phyloP scores from a whole-genome alignment of 2,797 vertebrate genomes.

The Pempheris klunzingeri region DNA sequence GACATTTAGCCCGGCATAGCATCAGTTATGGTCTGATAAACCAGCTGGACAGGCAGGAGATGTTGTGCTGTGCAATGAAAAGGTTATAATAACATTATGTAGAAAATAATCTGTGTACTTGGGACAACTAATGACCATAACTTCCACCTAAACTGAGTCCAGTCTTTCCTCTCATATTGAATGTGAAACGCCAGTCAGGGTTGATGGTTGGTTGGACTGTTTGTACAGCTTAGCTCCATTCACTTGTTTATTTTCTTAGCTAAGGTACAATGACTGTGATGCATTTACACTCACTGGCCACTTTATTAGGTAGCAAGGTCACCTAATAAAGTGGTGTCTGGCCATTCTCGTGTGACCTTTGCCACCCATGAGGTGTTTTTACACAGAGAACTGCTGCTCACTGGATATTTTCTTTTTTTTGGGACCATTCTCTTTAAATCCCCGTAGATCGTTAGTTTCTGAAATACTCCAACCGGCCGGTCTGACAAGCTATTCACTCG shows the following conservation, averaged over 20 bases:
- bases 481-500: too few species aligned
- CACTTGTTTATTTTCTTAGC: background rate
- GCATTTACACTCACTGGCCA: too few species aligned
- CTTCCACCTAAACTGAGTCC: background rate
- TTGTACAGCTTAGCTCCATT: background rate
- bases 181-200: background rate
- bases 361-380: too few species aligned
- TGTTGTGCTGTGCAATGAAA: background rate
- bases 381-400: too few species aligned
- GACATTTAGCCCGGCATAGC: fast-evolving
- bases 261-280: background rate
- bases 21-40: background rate
- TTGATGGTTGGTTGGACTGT: background rate
- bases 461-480: too few species aligned
- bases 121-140: background rate
- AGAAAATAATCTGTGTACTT: background rate
- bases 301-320: too few species aligned
- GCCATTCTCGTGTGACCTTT: too few species aligned
- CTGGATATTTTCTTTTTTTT: too few species aligned
- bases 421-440: too few species aligned
- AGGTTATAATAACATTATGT: too few species aligned
- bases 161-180: background rate
- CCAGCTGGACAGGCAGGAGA: background rate
- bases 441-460: too few species aligned
- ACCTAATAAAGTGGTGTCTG: too few species aligned